A percentile compares a stretch with the other conserved stretches of the same genome.
phyloP scores from a whole-genome alignment of 1,140 invertebrate genomes.

The Scaptomyza graminum region DNA sequence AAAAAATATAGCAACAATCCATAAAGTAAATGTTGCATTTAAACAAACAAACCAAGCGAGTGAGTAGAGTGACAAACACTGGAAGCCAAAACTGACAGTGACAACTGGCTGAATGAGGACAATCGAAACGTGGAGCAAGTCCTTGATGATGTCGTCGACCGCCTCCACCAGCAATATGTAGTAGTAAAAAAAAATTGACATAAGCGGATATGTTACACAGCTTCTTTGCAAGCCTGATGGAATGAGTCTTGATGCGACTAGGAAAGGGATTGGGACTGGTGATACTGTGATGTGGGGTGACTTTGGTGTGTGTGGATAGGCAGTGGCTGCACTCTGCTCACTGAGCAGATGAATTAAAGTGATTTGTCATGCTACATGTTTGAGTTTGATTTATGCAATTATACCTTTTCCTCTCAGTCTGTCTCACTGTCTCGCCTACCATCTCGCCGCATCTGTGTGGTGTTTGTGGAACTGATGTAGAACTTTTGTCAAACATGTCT shows the following conservation, averaged over 20 bases:
- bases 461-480: conserved; percentile 57
- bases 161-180: not conserved
- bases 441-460: conserved; percentile 6
- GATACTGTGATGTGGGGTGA: conserved; percentile 1
- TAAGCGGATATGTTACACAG: conserved; percentile 81
- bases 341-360: conserved; percentile 82
- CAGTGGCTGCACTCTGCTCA: conserved; percentile 57
- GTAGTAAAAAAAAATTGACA: conserved; percentile 67
- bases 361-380: conserved; percentile 82
- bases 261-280: conserved; percentile 21
- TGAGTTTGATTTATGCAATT: conserved; percentile 83
- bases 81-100: conserved; percentile 79
- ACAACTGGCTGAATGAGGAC: conserved; percentile 72
- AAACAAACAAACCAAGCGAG: conserved; percentile 71
- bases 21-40: conserved; percentile 81
- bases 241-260: conserved; percentile 20
- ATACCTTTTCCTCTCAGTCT: conserved; percentile 62
- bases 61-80: conserved; percentile 69
- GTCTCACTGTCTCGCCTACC: not conserved
- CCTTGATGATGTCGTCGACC: conserved; percentile 66
- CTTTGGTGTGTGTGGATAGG: conserved; percentile 48
- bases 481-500: conserved; percentile 80
- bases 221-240: conserved; percentile 54
- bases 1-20: conserved; percentile 82
- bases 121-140: conserved; percentile 30